These are phyloP conservation scores for Dimorphilus gyrociliatus DNA, from an alignment of 2,888 invertebrate genomes.

Conservation along the genomic window DNA sequence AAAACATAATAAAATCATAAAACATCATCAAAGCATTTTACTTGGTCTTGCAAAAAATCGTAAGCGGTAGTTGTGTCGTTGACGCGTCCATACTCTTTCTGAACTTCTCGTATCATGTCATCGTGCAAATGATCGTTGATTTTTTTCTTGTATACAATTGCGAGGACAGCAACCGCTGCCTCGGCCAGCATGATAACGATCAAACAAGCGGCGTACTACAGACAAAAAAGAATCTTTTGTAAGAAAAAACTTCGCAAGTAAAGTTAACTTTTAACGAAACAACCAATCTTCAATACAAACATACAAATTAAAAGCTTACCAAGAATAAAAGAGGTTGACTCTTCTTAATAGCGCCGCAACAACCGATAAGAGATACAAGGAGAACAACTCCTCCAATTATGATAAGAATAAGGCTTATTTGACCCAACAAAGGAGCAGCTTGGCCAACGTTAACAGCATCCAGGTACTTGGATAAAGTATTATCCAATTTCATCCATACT, in stretches of 20 bases:
- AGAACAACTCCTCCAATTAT: slow-evolving; percentile 43
- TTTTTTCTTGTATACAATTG: slow-evolving; percentile 20
- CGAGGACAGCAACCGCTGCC: slow-evolving; percentile 20
- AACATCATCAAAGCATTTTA: slow-evolving; percentile 19
- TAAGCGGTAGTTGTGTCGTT: slow-evolving; percentile 57
- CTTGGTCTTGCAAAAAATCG: slow-evolving; percentile 65
- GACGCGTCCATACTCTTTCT: slow-evolving; percentile 15
- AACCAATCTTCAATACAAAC: no score
- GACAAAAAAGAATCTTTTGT: slow-evolving; percentile 1
- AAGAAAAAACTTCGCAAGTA: no score
- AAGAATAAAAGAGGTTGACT: slow-evolving; percentile 40
- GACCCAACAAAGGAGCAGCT: slow-evolving; percentile 38
- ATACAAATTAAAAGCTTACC: no score
- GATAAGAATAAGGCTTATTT: slow-evolving; percentile 42
- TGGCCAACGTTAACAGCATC: slow-evolving; percentile 40
- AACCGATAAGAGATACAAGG: slow-evolving; percentile 44
- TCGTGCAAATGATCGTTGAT: slow-evolving; percentile 16
- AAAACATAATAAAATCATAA: not conserved
- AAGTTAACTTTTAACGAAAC: no score
- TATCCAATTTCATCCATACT: slow-evolving; percentile 43
- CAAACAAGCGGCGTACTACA: slow-evolving; percentile 16
- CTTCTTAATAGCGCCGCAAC: slow-evolving; percentile 44
- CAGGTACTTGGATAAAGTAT: slow-evolving; percentile 41
- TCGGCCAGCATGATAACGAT: slow-evolving; percentile 24
- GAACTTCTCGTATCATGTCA: slow-evolving; percentile 14